phyloP scores from a whole-genome alignment of 1,140 invertebrate species.

The Megathymus violae region DNA sequence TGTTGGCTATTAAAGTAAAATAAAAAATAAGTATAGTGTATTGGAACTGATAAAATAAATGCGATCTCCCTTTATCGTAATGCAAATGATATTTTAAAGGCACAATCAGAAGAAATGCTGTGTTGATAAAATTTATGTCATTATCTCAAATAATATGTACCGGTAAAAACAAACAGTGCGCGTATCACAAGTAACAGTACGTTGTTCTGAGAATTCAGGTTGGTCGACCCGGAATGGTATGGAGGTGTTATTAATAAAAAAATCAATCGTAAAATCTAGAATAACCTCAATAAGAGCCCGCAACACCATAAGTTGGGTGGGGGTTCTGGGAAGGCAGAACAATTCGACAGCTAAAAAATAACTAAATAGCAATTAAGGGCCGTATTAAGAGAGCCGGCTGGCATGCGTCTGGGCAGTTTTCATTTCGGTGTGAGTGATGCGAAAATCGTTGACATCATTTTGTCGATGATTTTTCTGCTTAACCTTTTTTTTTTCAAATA shows the following conservation, averaged over 20 bases:
- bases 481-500: too few relatives aligned
- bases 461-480: constrained; percentile 16
- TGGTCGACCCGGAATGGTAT: constrained; percentile 47
- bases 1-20: too few relatives aligned
- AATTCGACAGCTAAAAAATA: constrained; percentile 75
- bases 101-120: constrained; percentile 12
- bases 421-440: constrained; percentile 60
- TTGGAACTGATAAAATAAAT: too few relatives aligned
- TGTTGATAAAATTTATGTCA: constrained; percentile 32
- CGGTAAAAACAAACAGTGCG: constrained; percentile 23
- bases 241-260: constrained; percentile 47
- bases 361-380: constrained; percentile 80
- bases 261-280: constrained; percentile 56
- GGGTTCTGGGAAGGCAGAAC: constrained; percentile 66
- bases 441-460: constrained; percentile 23
- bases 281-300: constrained; percentile 46
- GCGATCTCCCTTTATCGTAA: constrained; percentile 3
- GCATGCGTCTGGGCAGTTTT: constrained; percentile 63
- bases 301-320: constrained; percentile 57
- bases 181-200: constrained; percentile 27
- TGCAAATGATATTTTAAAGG: constrained; percentile 23
- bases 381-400: constrained; percentile 67
- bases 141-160: constrained; percentile 34
- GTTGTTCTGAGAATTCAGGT: constrained; percentile 38
- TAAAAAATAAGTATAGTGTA: too few relatives aligned